These are phyloP conservation scores for Idaea aversata DNA, from an alignment of 2,888 invertebrate species.

Conservation along the genomic window DNA sequence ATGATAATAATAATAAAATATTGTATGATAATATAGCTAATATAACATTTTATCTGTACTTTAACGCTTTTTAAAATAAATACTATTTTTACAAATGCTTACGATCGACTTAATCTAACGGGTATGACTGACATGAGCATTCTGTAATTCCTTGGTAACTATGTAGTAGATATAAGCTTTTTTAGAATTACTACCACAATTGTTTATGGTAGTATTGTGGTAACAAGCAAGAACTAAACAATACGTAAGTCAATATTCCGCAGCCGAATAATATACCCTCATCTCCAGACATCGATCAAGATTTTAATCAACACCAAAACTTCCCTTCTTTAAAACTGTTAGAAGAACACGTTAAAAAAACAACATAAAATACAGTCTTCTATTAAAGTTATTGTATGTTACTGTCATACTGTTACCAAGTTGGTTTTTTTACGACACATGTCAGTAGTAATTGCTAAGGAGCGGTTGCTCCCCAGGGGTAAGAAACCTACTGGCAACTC, in stretches of 20 bases:
- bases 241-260: not conserved
- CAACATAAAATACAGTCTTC: conserved; percentile 36
- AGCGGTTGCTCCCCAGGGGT: conserved; percentile 49
- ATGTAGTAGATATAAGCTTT: no score
- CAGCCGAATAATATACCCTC: not conserved
- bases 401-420: conserved; percentile 44
- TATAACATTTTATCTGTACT: no score
- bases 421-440: conserved; percentile 64
- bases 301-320: conserved; percentile 8
- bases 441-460: conserved; percentile 69
- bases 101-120: no score
- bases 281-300: not conserved
- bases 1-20: no score
- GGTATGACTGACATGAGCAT: no score
- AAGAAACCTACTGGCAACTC: conserved; percentile 45
- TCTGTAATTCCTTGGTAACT: no score
- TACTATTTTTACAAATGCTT: no score
- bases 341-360: conserved; percentile 22
- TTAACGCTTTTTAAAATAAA: no score
- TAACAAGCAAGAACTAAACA: not conserved
- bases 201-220: not conserved
- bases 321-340: conserved; percentile 33
- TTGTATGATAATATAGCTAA: no score
- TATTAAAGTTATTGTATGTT: conserved; percentile 53
- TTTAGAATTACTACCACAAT: no score